A percentile compares a stretch with the other conserved stretches of the same genome.
Conservation (phyloP, 2,888 invertebrate genomes). For the Incurvaria masculella region DNA sequence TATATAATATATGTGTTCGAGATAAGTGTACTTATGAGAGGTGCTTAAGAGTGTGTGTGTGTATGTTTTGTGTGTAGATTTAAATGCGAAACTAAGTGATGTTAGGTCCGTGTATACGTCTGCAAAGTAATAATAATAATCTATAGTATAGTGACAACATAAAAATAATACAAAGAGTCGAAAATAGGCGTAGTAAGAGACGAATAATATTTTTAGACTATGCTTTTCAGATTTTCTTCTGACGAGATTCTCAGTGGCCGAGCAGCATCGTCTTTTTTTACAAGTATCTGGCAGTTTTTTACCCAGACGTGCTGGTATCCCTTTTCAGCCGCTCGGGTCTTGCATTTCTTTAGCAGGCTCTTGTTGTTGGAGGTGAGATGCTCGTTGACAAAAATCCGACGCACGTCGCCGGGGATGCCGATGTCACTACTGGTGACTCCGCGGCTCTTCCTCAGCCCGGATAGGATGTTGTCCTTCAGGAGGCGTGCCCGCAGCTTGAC, state of each 20-base stretch:
- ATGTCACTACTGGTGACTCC: slow-evolving; percentile 4
- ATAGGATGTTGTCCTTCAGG: slow-evolving; percentile 2
- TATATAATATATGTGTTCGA: too few species aligned
- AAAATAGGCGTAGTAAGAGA: neutral
- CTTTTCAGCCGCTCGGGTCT: neutral
- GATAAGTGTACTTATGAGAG: too few species aligned
- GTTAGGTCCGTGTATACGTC: too few species aligned
- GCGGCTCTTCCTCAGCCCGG: slow-evolving; percentile 1
- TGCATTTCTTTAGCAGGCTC: neutral
- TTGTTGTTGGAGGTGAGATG: slow-evolving; percentile 3
- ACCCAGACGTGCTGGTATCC: neutral
- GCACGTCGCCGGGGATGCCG: neutral
- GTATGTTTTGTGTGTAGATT: neutral
- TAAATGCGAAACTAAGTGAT: neutral
- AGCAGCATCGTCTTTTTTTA: neutral
- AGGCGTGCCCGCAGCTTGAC: neutral
- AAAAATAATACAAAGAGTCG: neutral
- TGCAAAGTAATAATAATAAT: too few species aligned
- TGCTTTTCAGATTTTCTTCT: neutral
- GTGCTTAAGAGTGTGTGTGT: neutral
- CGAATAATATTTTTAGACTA: too few species aligned
- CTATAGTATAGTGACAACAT: neutral
- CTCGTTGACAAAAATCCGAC: slow-evolving; percentile 5
- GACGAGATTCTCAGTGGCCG: neutral
- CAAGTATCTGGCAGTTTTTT: neutral